Evolutionary conservation across 2,888 invertebrate species (phyloP).

Genomic region (Dolichopus griseipennis): DNA sequence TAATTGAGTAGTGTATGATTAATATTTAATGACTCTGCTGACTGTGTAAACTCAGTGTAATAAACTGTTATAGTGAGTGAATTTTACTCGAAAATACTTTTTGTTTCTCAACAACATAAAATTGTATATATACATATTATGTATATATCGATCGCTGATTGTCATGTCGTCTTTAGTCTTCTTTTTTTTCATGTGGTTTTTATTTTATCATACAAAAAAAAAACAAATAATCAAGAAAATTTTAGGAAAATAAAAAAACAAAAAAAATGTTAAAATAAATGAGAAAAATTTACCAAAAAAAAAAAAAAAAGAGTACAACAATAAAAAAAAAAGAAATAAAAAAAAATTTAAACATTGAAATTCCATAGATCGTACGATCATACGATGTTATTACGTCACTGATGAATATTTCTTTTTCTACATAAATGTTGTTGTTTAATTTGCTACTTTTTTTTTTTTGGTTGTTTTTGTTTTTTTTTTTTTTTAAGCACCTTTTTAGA

Average conservation of each 20-base stretch:
- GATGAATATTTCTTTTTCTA: background rate
- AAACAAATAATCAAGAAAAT: background rate
- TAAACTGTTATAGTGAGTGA: too few species aligned
- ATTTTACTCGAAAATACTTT: too few species aligned
- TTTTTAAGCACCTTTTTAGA: background rate
- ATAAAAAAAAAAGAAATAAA: background rate
- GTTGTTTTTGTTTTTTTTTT: background rate
- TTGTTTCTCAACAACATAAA: too few species aligned
- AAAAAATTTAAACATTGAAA: background rate
- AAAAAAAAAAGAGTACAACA: background rate
- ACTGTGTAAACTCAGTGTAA: too few species aligned
- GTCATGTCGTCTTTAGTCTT: too few species aligned
- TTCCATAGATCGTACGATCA: background rate
- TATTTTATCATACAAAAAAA: background rate
- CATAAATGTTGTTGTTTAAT: too few species aligned
- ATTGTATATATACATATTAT: too few species aligned
- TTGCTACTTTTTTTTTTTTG: too few species aligned
- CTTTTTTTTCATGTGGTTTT: too few species aligned
- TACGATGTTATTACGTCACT: slow-evolving; percentile 4
- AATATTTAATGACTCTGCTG: too few species aligned
- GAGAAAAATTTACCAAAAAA: background rate
- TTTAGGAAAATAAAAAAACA: background rate
- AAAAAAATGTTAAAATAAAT: background rate
- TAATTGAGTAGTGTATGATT: too few species aligned
- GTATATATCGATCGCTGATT: too few species aligned